A percentile compares a stretch with the other conserved stretches of the same genome.
phyloP scores from a whole-genome alignment of 2,888 invertebrate genomes.

The Tupiocoris notatus region DNA sequence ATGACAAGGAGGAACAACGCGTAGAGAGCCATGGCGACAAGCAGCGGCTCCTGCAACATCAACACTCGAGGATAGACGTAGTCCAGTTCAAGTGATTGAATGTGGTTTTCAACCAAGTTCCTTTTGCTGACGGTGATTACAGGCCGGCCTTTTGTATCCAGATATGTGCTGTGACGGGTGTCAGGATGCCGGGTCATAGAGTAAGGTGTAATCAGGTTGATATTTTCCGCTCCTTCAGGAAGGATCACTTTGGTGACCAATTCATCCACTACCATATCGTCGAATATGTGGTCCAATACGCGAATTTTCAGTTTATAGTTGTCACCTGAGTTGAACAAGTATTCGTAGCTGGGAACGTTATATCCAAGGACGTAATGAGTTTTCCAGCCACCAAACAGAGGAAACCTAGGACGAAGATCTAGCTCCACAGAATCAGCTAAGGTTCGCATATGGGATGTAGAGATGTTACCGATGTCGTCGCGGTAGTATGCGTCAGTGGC shows the following conservation, averaged over 20 bases:
- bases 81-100: slow-evolving; percentile 81
- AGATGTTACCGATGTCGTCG: slow-evolving; percentile 98
- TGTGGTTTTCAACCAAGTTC: slow-evolving; percentile 94
- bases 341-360: slow-evolving; percentile 96
- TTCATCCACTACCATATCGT: slow-evolving; percentile 94
- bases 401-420: slow-evolving; percentile 94
- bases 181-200: slow-evolving; percentile 71
- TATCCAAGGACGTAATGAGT: slow-evolving; percentile 96
- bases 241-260: slow-evolving; percentile 83
- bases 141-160: slow-evolving; percentile 91
- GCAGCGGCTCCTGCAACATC: slow-evolving; percentile 89
- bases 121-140: slow-evolving; percentile 77
- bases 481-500: slow-evolving; percentile 95
- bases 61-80: slow-evolving; percentile 83
- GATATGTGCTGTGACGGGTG: slow-evolving; percentile 82
- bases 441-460: slow-evolving; percentile 88
- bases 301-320: slow-evolving; percentile 73
- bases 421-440: slow-evolving; percentile 91
- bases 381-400: slow-evolving; percentile 98
- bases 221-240: slow-evolving; percentile 86
- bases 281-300: slow-evolving; percentile 93
- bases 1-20: slow-evolving; percentile 87
- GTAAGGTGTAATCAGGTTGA: slow-evolving; percentile 80
- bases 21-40: slow-evolving; percentile 85
- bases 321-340: slow-evolving; percentile 71